These are phyloP conservation scores for Naja naja DNA, from an alignment of 2,113 vertebrate genomes.

Conservation along the genomic window DNA sequence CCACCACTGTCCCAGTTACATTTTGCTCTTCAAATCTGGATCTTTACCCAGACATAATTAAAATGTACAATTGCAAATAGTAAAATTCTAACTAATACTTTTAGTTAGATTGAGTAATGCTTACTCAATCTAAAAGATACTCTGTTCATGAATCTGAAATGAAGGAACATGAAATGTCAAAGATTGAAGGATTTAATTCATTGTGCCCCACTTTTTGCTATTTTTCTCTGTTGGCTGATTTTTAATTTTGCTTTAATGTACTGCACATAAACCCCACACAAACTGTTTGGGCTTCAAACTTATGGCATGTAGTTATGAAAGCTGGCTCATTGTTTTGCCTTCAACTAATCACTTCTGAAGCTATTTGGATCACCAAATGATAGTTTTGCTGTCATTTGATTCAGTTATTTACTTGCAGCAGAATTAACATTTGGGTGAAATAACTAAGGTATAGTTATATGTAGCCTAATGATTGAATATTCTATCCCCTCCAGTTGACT, in stretches of 20 bases:
- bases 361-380: conserved; percentile 69
- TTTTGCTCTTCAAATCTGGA: not conserved
- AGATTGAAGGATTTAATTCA: conserved; percentile 82
- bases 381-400: conserved; percentile 53
- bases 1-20: not conserved
- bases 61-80: conserved; percentile 77
- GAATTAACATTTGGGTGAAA: conserved; percentile 27
- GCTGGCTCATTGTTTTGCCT: conserved; percentile 65
- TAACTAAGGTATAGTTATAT: not conserved
- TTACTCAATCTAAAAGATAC: conserved; percentile 74
- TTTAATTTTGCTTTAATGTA: conserved; percentile 81
- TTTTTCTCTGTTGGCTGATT: conserved; percentile 81
- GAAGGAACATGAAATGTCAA: conserved; percentile 88
- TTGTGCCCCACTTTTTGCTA: conserved; percentile 79
- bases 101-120: conserved; percentile 7
- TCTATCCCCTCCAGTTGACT: not conserved
- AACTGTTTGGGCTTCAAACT: conserved; percentile 78
- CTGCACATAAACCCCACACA: conserved; percentile 76
- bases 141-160: conserved; percentile 84
- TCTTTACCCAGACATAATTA: conserved; percentile 64
- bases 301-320: conserved; percentile 71
- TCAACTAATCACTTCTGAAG: conserved; percentile 71
- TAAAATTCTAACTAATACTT: conserved; percentile 61
- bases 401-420: conserved; percentile 44
- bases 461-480: conserved; percentile 1